phyloP scores from a whole-genome alignment of 2,113 vertebrate genomes.

The Anseranas semipalmata region DNA sequence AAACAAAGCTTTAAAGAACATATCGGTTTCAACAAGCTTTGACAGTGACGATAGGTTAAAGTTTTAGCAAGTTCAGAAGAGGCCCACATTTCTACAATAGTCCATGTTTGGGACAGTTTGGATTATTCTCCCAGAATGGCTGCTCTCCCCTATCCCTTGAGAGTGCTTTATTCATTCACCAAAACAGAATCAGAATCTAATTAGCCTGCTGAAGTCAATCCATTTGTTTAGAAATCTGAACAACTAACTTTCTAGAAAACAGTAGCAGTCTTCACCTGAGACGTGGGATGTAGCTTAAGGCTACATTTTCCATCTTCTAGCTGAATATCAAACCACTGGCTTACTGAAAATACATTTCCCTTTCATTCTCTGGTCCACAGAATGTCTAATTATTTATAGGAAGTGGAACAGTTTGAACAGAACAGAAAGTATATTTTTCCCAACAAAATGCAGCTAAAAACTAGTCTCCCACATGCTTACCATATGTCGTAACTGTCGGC shows the following conservation, averaged over 20 bases:
- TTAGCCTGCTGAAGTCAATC: background rate
- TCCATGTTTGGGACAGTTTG: background rate
- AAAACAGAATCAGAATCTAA: background rate
- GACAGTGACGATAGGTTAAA: background rate
- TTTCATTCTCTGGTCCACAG: slow-evolving; percentile 16
- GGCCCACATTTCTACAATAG: background rate
- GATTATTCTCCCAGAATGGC: background rate
- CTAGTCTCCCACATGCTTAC: slow-evolving; percentile 38
- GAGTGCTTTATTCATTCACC: background rate
- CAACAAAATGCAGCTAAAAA: background rate
- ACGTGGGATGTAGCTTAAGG: rapidly evolving
- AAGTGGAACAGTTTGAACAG: background rate
- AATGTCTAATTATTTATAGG: slow-evolving; percentile 34
- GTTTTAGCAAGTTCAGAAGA: background rate
- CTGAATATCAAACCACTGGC: background rate
- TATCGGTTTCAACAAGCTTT: background rate
- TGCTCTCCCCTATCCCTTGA: background rate
- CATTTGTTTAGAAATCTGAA: background rate
- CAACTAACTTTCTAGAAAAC: background rate
- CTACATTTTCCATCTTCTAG: background rate
- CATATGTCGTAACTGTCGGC: background rate
- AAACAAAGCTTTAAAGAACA: background rate
- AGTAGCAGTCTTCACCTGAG: background rate
- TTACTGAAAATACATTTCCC: background rate
- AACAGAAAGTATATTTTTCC: background rate